Conservation (phyloP, 92 coral and sea anemone species). For the Pocillopora meandrina region DNA sequence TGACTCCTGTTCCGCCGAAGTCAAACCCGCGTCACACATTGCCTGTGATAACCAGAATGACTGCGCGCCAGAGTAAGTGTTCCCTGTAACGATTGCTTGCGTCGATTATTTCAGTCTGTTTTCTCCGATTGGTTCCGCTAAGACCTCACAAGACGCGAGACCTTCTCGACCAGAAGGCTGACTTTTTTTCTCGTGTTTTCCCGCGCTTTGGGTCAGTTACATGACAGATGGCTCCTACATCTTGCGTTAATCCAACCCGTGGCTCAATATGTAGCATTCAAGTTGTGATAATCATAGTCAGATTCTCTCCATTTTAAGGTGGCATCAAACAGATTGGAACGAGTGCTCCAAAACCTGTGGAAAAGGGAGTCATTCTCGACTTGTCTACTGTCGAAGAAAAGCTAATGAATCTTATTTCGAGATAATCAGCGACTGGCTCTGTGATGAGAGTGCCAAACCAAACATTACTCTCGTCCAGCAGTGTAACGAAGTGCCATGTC, state of each 20-base stretch:
- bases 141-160: no score
- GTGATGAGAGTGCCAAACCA: slow-evolving; percentile 7
- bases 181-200: no score
- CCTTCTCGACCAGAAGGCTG: no score
- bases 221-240: no score
- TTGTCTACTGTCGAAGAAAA: slow-evolving; percentile 33
- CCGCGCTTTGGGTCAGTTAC: no score
- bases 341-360: slow-evolving; percentile 40
- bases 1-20: not conserved
- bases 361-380: slow-evolving; percentile 34
- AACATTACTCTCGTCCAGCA: not conserved
- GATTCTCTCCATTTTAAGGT: slow-evolving; percentile 5
- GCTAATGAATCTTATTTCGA: not conserved
- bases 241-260: no score
- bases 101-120: slow-evolving; percentile 15
- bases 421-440: not conserved
- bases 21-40: not conserved
- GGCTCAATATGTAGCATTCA: no score
- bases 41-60: not conserved
- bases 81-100: not conserved
- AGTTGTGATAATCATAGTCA: no score
- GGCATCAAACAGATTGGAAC: slow-evolving; percentile 42
- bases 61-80: slow-evolving; percentile 24
- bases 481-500: slow-evolving; percentile 35
- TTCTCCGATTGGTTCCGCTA: no score